These are phyloP conservation scores for Rhynchopsitta pachyrhyncha DNA, from an alignment of 2,113 vertebrate species.

Conservation along the genomic window DNA sequence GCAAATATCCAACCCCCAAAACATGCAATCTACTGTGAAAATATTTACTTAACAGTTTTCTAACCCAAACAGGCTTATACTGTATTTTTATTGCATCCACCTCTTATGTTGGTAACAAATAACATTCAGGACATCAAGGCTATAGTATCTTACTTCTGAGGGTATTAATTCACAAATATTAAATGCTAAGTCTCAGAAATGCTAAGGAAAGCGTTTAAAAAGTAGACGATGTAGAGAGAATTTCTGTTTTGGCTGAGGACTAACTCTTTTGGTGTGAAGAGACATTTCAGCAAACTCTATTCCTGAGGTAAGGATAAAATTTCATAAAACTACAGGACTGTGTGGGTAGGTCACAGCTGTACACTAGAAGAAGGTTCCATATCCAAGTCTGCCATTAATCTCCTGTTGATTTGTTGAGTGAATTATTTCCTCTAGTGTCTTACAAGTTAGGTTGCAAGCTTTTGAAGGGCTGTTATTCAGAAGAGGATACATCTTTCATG, in stretches of 20 bases:
- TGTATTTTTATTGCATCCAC: not conserved
- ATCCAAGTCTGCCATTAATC: not conserved
- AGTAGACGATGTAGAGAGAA: not conserved
- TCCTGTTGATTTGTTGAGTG: not conserved
- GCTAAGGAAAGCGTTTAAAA: not conserved
- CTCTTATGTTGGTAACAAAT: not conserved
- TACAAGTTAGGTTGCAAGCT: not conserved
- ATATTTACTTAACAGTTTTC: constrained; percentile 14
- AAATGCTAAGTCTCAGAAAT: not conserved
- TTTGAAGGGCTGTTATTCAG: not conserved
- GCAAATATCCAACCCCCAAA: not conserved
- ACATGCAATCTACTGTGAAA: not conserved
- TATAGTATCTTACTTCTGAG: not conserved
- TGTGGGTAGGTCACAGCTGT: not conserved
- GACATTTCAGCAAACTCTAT: not conserved
- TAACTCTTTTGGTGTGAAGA: not conserved
- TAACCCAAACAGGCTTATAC: not conserved
- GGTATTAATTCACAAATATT: not conserved
- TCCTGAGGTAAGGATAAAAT: not conserved
- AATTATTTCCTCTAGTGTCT: not conserved
- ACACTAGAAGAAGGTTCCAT: not conserved
- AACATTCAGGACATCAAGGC: not conserved
- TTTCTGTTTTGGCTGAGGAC: not conserved
- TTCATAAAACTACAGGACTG: not conserved
- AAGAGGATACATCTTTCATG: not conserved